A percentile compares a stretch with the other conserved stretches of the same genome.
Evolutionary conservation across 2,888 invertebrate genomes (phyloP).

Genomic region (Lochmaea capreae): DNA sequence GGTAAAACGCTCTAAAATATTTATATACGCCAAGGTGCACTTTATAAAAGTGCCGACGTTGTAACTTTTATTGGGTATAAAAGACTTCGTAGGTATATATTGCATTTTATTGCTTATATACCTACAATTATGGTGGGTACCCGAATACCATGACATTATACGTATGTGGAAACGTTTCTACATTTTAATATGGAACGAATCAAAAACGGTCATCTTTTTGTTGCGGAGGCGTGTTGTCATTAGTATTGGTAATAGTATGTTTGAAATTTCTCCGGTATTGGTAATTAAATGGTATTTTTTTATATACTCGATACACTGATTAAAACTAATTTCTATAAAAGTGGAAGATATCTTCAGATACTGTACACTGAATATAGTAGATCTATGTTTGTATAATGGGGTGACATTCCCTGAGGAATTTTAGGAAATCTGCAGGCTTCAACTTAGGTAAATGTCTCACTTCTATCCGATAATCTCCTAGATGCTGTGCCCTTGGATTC

Average conservation of each 20-base stretch:
- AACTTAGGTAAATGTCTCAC: too few relatives aligned
- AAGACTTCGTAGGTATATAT: conserved; percentile 9
- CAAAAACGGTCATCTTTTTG: not conserved
- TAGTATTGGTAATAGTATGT: not conserved
- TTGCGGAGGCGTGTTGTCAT: not conserved
- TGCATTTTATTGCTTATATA: conserved; percentile 9
- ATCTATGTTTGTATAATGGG: too few relatives aligned
- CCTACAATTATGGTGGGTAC: conserved; percentile 11
- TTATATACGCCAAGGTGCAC: not conserved
- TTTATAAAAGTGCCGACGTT: conserved; percentile 6
- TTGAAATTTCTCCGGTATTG: not conserved
- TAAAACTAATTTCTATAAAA: not conserved
- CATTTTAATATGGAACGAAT: conserved; percentile 4
- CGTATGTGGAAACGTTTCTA: not conserved
- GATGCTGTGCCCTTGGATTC: too few relatives aligned
- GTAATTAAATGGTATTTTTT: not conserved
- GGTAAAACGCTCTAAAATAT: conserved; percentile 14
- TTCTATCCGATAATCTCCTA: too few relatives aligned
- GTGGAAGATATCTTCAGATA: too few relatives aligned
- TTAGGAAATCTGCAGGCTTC: too few relatives aligned
- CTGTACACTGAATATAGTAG: too few relatives aligned
- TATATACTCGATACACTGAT: not conserved
- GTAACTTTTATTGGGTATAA: conserved; percentile 18
- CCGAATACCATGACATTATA: conserved; percentile 12
- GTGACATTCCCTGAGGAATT: too few relatives aligned